phyloP scores from a whole-genome alignment of 2,888 invertebrate genomes.

The Shargacucullia verbasci region DNA sequence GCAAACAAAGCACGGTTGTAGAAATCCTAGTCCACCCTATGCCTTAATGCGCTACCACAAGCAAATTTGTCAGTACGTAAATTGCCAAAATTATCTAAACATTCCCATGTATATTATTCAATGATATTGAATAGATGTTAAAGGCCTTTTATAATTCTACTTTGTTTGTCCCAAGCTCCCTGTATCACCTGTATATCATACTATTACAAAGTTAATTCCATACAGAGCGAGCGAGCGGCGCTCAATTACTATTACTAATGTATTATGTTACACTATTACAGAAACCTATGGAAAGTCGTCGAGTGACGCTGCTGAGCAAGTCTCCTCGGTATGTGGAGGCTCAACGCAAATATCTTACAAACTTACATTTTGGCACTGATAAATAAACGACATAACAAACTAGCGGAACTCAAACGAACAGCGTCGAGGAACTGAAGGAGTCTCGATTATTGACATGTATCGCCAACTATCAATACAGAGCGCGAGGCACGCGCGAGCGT shows the following conservation, averaged over 20 bases:
- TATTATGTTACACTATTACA: not conserved
- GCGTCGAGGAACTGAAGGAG: not conserved
- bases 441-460: not conserved
- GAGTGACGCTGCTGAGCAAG: not conserved
- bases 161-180: too few species aligned
- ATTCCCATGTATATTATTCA: too few species aligned
- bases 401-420: conserved; percentile 24
- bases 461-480: too few species aligned
- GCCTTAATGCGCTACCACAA: too few species aligned
- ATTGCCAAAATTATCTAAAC: too few species aligned
- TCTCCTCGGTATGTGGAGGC: not conserved
- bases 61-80: too few species aligned
- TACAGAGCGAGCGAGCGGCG: conserved; percentile 3
- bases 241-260: not conserved
- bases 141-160: too few species aligned
- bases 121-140: too few species aligned
- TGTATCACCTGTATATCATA: too few species aligned
- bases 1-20: too few species aligned
- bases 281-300: not conserved
- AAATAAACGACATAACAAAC: conserved; percentile 51
- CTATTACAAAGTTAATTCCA: conserved; percentile 15
- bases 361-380: conserved; percentile 74
- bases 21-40: too few species aligned
- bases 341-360: conserved; percentile 46
- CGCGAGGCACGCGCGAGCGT: too few species aligned